phyloP scores from a whole-genome alignment of 2,797 vertebrate species.

The Chelidonichthys spinosus region DNA sequence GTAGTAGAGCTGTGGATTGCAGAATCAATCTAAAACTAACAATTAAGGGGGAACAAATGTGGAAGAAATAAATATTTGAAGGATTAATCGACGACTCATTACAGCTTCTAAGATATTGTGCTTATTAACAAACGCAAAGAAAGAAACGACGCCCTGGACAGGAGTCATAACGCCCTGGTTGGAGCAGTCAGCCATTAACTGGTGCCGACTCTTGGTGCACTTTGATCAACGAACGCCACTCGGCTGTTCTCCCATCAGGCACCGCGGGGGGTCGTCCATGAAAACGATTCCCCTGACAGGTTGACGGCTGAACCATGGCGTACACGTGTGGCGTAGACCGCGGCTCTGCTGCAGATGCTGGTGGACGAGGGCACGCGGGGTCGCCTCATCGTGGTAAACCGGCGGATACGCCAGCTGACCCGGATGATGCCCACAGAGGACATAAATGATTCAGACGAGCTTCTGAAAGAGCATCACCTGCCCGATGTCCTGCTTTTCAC shows the following conservation, averaged over 20 bases:
- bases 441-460: conserved; percentile 81
- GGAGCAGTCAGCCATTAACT: conserved; percentile 52
- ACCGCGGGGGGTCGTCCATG: neutral
- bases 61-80: neutral
- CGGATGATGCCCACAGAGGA: conserved; percentile 38
- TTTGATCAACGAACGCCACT: conserved; percentile 18
- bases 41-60: too few species aligned
- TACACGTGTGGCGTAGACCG: conserved; percentile 3
- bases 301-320: neutral
- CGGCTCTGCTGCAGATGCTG: neutral
- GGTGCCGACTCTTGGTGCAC: neutral
- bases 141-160: neutral
- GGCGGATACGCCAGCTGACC: conserved; percentile 56
- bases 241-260: neutral
- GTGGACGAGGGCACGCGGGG: conserved; percentile 29
- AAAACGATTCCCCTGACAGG: conserved; percentile 22
- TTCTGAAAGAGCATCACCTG: conserved; percentile 54
- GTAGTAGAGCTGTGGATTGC: neutral
- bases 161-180: neutral
- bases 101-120: neutral
- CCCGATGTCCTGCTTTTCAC: conserved; percentile 59
- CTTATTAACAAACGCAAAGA: neutral
- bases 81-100: too few species aligned
- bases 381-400: conserved; percentile 41
- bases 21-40: too few species aligned